These are phyloP conservation scores for Perizoma affinitatum DNA, from an alignment of 2,888 invertebrate species.

Conservation along the genomic window DNA sequence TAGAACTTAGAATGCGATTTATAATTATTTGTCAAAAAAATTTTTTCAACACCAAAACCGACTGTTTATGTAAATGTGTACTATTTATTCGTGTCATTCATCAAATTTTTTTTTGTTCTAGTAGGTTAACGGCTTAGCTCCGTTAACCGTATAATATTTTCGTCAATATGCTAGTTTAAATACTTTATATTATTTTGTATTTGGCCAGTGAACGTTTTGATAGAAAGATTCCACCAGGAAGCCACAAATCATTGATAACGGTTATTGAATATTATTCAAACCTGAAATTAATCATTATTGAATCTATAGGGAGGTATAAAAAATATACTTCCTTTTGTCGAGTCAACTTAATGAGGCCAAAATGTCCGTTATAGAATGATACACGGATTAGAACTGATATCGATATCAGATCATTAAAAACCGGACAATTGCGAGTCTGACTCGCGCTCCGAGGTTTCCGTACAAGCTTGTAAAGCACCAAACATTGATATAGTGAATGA, in stretches of 20 bases:
- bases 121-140: slow-evolving; percentile 33
- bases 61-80: slow-evolving; percentile 8
- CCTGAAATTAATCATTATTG: no score
- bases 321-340: no score
- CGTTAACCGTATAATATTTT: slow-evolving; percentile 18
- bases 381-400: no score
- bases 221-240: slow-evolving; percentile 6
- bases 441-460: no score
- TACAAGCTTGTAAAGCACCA: no score
- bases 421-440: no score
- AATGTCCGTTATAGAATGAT: no score
- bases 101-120: slow-evolving; percentile 28
- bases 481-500: no score
- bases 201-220: not conserved
- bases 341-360: no score
- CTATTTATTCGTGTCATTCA: slow-evolving; percentile 19
- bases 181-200: slow-evolving; percentile 2
- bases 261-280: not conserved
- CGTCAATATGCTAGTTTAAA: slow-evolving; percentile 9
- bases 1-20: slow-evolving; percentile 14
- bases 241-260: slow-evolving; percentile 8
- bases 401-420: no score
- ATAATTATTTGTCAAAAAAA: slow-evolving; percentile 4
- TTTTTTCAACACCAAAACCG: slow-evolving; percentile 3
- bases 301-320: no score